Conservation (phyloP, 2,113 vertebrate species). For the Scophthalmus maximus region DNA sequence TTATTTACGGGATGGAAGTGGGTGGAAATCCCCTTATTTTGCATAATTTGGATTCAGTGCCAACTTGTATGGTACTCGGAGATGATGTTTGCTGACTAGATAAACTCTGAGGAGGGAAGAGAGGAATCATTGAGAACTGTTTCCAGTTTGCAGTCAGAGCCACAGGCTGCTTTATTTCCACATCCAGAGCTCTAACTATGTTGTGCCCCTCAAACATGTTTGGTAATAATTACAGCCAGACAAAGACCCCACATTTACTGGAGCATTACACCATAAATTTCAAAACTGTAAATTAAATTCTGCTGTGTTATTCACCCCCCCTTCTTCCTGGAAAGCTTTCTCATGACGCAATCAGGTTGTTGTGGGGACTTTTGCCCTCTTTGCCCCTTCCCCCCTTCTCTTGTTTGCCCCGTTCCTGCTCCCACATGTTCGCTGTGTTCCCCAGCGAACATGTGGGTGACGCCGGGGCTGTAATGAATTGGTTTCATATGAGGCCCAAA, state of each 20-base stretch:
- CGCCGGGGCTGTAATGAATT: slow-evolving; percentile 38
- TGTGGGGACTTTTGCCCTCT: slow-evolving; percentile 30
- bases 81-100: slow-evolving; percentile 59
- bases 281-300: slow-evolving; percentile 74
- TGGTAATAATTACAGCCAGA: slow-evolving; percentile 72
- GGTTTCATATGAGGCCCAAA: slow-evolving; percentile 51
- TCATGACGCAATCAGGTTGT: slow-evolving; percentile 61
- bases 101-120: slow-evolving; percentile 51
- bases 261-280: slow-evolving; percentile 68
- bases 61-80: slow-evolving; percentile 40
- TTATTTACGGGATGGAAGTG: slow-evolving; percentile 59
- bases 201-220: slow-evolving; percentile 64
- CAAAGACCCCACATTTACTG: slow-evolving; percentile 73
- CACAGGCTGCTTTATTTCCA: slow-evolving; percentile 62
- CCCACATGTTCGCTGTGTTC: slow-evolving; percentile 50
- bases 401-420: slow-evolving; percentile 41
- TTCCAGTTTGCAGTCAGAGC: slow-evolving; percentile 50
- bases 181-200: slow-evolving; percentile 54
- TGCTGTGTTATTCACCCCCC: slow-evolving; percentile 27
- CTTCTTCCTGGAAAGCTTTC: slow-evolving; percentile 46
- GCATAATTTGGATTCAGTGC: slow-evolving; percentile 44
- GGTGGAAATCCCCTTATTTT: slow-evolving; percentile 53
- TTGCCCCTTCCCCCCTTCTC: background rate
- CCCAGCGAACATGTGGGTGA: slow-evolving; percentile 43
- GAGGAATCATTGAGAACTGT: slow-evolving; percentile 63